A percentile compares a stretch with the other conserved stretches of the same genome.
Conservation (phyloP, 1,140 invertebrate genomes). For the Eueides isabella region DNA sequence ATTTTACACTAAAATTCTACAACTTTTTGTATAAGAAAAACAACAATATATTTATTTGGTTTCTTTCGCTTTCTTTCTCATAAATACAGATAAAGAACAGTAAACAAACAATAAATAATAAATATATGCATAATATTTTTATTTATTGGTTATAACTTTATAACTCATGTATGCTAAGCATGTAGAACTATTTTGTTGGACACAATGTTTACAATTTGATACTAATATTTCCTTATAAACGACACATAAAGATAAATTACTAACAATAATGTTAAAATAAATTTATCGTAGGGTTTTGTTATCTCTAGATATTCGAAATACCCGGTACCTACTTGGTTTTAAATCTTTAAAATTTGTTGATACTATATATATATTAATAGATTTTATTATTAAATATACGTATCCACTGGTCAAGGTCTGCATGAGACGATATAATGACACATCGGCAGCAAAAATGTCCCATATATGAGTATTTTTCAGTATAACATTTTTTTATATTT, state of each 20-base stretch:
- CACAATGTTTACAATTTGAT: conserved; percentile 27
- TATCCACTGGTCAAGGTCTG: neutral
- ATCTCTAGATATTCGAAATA: neutral
- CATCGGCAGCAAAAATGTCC: no score
- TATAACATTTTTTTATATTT: neutral
- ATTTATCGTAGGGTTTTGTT: neutral
- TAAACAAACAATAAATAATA: conserved; percentile 4
- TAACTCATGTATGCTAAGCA: neutral
- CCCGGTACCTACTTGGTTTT: neutral
- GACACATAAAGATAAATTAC: conserved; percentile 11
- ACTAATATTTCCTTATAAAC: conserved; percentile 25
- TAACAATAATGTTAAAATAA: conserved; percentile 9
- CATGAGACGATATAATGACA: neutral
- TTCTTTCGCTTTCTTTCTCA: neutral
- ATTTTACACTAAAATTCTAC: no score
- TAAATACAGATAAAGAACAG: conserved; percentile 1
- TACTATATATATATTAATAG: neutral
- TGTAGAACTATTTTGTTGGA: conserved; percentile 18
- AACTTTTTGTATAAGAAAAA: no score
- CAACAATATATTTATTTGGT: no score
- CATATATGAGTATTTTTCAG: neutral
- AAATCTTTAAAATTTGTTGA: neutral
- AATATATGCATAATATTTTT: conserved; percentile 2
- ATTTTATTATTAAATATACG: neutral
- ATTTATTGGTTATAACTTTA: neutral